These are phyloP conservation scores for Trissolcus japonicus DNA, from an alignment of 2,888 invertebrate genomes.

Conservation along the genomic window DNA sequence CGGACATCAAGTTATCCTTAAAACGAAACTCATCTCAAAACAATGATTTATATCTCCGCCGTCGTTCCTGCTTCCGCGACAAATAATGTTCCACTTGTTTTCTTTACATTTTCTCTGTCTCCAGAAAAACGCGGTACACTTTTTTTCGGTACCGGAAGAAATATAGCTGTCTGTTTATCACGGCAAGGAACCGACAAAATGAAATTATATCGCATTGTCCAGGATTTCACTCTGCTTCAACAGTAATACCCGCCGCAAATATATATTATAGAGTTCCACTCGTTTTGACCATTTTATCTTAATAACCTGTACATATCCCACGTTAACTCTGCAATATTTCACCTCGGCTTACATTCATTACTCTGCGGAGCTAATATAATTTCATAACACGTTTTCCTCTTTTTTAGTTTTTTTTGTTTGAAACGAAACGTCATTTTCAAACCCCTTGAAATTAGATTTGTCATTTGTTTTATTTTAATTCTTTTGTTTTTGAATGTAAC, in stretches of 20 bases:
- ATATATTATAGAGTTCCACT: conserved; percentile 9
- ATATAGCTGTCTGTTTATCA: conserved; percentile 16
- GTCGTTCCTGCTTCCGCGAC: neutral
- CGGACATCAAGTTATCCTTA: no score
- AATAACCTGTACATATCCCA: conserved; percentile 19
- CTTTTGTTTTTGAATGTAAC: no score
- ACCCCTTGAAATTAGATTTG: neutral
- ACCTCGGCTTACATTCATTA: neutral
- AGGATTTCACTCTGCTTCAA: conserved; percentile 20
- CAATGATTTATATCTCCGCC: neutral
- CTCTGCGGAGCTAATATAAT: conserved; percentile 1
- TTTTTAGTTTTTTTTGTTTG: neutral
- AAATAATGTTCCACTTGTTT: neutral
- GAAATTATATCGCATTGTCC: conserved; percentile 30
- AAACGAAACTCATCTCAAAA: no score
- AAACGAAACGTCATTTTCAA: conserved; percentile 6
- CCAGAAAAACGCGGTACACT: neutral
- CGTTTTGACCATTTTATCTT: conserved; percentile 27
- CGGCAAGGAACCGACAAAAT: conserved; percentile 19
- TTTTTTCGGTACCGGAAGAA: conserved; percentile 3
- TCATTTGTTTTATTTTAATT: no score
- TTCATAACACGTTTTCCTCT: neutral
- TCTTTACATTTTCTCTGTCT: neutral
- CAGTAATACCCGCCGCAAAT: conserved; percentile 1
- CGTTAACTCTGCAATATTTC: conserved; percentile 12